Percentiles rank a stretch among this genome's conserved stretches.
Conservation (phyloP, 2,888 invertebrate genomes). For the Hirtodrosophila trivittata region DNA sequence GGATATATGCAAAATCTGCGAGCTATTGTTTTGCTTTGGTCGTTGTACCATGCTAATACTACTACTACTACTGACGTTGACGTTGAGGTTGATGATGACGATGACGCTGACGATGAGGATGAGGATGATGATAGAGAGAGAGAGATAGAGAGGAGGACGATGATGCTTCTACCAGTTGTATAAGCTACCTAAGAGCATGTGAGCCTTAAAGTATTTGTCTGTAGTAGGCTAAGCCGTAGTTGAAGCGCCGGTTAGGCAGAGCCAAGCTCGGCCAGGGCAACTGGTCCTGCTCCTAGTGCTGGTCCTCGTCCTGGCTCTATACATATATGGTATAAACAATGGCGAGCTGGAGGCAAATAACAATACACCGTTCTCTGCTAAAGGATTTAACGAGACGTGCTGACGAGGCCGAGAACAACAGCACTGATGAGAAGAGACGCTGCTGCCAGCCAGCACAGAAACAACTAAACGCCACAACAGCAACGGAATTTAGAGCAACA, state of each 20-base stretch:
- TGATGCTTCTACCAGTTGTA: constrained; percentile 21
- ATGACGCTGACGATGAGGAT: constrained; percentile 18
- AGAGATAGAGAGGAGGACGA: too few species aligned
- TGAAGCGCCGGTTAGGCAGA: constrained; percentile 26
- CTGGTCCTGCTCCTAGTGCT: constrained; percentile 11
- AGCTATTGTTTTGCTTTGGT: constrained; percentile 53
- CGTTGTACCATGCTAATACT: constrained; percentile 8
- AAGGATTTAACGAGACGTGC: constrained; percentile 72
- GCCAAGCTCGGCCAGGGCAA: constrained; percentile 21
- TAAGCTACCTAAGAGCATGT: constrained; percentile 58
- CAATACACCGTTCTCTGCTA: constrained; percentile 55
- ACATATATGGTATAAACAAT: constrained; percentile 45
- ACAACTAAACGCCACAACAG: constrained; percentile 63
- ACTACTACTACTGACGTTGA: constrained; percentile 3
- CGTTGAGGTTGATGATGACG: constrained; percentile 3
- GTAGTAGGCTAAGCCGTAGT: constrained; percentile 54
- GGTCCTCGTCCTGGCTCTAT: too few species aligned
- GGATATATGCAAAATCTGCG: constrained; percentile 55
- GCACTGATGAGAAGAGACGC: constrained; percentile 54
- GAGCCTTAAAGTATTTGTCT: constrained; percentile 58
- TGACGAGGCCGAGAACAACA: constrained; percentile 47
- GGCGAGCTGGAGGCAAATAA: constrained; percentile 69
- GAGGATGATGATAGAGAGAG: constrained; percentile 8
- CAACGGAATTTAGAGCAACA: constrained; percentile 65
- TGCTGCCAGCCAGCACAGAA: constrained; percentile 41